Percentiles rank a stretch among this genome's conserved stretches.
Evolutionary conservation across 2,797 vertebrate genomes (phyloP).

Genomic region (Myripristis jacobus): DNA sequence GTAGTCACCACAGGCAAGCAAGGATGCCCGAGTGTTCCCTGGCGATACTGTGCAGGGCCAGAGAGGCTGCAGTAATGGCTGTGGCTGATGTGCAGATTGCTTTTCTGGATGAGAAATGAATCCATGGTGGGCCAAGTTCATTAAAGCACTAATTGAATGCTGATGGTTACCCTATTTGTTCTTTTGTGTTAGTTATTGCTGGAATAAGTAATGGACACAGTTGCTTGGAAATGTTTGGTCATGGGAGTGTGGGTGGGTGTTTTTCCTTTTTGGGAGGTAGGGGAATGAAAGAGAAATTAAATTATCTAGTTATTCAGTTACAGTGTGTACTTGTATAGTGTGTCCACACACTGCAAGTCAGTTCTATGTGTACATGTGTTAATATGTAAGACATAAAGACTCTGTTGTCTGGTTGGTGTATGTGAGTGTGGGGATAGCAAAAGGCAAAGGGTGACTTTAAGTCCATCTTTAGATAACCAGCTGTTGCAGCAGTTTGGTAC

Average conservation of each 20-base stretch:
- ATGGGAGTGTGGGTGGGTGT: constrained; percentile 16
- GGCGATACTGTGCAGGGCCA: constrained; percentile 33
- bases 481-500: too few species aligned
- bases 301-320: background rate
- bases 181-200: constrained; percentile 47
- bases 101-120: constrained; percentile 68
- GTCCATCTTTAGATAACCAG: too few species aligned
- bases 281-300: constrained; percentile 24
- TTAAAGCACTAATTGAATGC: constrained; percentile 73
- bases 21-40: constrained; percentile 53
- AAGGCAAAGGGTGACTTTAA: too few species aligned
- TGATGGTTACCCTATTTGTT: constrained; percentile 51
- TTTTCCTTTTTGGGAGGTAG: background rate
- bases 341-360: background rate
- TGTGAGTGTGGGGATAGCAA: too few species aligned
- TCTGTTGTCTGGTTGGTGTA: too few species aligned
- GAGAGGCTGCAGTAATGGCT: constrained; percentile 42
- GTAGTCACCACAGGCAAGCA: constrained; percentile 45
- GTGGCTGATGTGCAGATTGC: constrained; percentile 60
- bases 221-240: constrained; percentile 39
- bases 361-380: background rate
- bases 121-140: constrained; percentile 62
- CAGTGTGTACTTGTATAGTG: constrained; percentile 19
- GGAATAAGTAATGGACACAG: constrained; percentile 31
- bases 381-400: background rate